Conservation (phyloP, 2,113 vertebrate species). For the Scomber colias region DNA sequence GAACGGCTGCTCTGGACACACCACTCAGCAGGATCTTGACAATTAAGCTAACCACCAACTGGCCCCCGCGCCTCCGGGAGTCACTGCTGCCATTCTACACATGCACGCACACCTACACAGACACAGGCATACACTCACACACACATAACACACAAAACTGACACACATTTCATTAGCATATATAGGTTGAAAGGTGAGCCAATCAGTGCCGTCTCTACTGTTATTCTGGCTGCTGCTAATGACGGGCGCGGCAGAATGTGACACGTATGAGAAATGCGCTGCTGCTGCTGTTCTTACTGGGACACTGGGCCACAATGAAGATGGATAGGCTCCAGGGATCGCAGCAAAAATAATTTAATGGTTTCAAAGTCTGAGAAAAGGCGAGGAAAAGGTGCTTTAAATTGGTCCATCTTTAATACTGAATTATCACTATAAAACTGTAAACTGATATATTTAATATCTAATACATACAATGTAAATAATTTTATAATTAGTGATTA, state of each 20-base stretch:
- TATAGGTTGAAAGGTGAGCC: slow-evolving; percentile 82
- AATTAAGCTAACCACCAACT: slow-evolving; percentile 83
- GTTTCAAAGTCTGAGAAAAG: slow-evolving; percentile 32
- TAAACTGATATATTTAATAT: no score
- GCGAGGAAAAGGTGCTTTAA: slow-evolving; percentile 13
- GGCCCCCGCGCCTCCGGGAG: slow-evolving; percentile 59
- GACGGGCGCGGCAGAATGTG: slow-evolving; percentile 64
- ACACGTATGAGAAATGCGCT: slow-evolving; percentile 65
- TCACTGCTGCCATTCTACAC: slow-evolving; percentile 35
- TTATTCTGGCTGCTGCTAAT: slow-evolving; percentile 70
- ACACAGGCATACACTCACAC: slow-evolving; percentile 7
- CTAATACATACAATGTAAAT: no score
- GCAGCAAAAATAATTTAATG: slow-evolving; percentile 36
- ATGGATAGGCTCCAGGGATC: slow-evolving; percentile 50
- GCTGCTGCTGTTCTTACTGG: slow-evolving; percentile 54
- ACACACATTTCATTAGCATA: slow-evolving; percentile 78
- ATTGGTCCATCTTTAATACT: background rate
- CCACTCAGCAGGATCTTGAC: slow-evolving; percentile 78
- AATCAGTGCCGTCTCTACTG: slow-evolving; percentile 74
- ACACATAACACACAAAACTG: slow-evolving; percentile 20
- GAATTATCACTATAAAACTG: background rate
- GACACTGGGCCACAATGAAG: slow-evolving; percentile 63
- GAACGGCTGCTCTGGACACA: slow-evolving; percentile 50
- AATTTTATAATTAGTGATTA: background rate
- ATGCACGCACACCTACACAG: slow-evolving; percentile 29